Evolutionary conservation across 2,888 invertebrate genomes (phyloP).

Genomic region (Strigamia transsilvanica): DNA sequence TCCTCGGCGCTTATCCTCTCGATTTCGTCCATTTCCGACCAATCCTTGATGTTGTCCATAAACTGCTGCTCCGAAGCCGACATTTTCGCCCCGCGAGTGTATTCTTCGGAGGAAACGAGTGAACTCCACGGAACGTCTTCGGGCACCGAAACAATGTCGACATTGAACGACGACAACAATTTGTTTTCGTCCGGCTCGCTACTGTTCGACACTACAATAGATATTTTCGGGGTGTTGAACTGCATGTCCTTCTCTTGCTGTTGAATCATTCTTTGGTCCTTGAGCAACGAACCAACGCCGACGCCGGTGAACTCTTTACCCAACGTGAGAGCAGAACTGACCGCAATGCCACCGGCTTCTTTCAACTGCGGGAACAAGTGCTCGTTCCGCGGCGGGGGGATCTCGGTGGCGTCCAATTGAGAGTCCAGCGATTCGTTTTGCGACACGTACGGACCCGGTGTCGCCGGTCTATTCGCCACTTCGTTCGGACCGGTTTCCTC

Average conservation of each 20-base stretch:
- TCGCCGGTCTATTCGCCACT: background rate
- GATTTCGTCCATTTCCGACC: background rate
- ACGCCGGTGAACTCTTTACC: background rate
- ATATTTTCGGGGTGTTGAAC: background rate
- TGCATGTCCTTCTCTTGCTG: background rate
- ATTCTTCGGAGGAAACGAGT: background rate
- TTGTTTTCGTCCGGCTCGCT: background rate
- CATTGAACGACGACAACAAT: background rate
- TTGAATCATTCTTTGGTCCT: slow-evolving; percentile 1
- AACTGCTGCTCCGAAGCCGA: background rate
- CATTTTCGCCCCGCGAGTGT: background rate
- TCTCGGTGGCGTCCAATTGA: slow-evolving; percentile 11
- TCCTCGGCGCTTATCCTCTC: slow-evolving; percentile 1
- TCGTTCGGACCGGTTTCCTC: background rate
- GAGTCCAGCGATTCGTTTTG: slow-evolving; percentile 2
- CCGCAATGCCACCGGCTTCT: background rate
- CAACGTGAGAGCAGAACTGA: background rate
- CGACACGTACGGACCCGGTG: background rate
- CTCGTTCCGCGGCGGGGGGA: background rate
- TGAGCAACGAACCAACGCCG: background rate
- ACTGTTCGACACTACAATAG: background rate
- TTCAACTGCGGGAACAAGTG: background rate
- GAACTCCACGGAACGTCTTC: background rate
- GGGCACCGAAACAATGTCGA: background rate
- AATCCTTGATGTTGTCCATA: slow-evolving; percentile 7